Percentiles rank a stretch among this genome's conserved stretches.
phyloP scores from a whole-genome alignment of 2,113 vertebrate species.

The Ochotona princeps region DNA sequence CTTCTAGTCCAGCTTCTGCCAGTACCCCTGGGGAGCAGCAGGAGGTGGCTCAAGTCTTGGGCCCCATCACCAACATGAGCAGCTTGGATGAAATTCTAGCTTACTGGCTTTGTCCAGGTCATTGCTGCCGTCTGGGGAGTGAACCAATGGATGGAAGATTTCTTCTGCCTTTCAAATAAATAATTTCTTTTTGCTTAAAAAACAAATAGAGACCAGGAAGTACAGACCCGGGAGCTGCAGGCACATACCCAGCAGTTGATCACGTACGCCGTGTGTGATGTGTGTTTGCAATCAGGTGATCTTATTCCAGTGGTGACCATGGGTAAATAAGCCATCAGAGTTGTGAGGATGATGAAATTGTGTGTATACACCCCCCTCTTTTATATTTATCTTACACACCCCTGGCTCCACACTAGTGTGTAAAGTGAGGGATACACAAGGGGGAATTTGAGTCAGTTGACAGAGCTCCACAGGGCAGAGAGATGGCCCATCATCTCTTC shows the following conservation, averaged over 20 bases:
- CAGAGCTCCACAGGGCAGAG: background rate
- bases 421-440: background rate
- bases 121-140: too few species aligned
- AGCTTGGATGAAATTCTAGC: too few species aligned
- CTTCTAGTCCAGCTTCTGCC: too few species aligned
- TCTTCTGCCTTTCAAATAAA: too few species aligned
- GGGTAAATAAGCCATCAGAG: background rate
- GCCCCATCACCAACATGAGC: too few species aligned
- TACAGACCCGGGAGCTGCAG: background rate
- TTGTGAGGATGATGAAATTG: background rate
- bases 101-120: too few species aligned
- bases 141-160: too few species aligned
- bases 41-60: too few species aligned
- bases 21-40: too few species aligned
- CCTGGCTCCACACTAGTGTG: background rate
- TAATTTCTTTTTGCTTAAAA: too few species aligned
- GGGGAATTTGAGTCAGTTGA: background rate
- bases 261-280: background rate
- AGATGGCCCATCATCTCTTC: background rate
- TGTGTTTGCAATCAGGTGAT: background rate
- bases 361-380: background rate
- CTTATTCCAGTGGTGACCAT: background rate
- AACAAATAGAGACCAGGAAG: background rate
- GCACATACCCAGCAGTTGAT: background rate
- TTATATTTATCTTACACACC: background rate